These are phyloP conservation scores for Pomatostomus ruficeps DNA, from an alignment of 2,113 vertebrate species.

Conservation along the genomic window DNA sequence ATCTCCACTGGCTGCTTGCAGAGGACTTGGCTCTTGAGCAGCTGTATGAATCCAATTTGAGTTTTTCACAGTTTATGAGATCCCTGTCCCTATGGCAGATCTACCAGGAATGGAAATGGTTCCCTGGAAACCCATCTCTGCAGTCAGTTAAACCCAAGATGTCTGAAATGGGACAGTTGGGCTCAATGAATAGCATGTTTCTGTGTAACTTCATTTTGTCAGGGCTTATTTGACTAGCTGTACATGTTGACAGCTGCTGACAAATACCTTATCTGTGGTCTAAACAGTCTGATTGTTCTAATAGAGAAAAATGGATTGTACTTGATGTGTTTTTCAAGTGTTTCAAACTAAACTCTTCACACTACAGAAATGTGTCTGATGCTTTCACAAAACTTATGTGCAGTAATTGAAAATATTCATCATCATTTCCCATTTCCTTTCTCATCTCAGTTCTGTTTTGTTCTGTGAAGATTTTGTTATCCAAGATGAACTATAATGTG, in stretches of 20 bases:
- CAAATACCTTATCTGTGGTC: constrained; percentile 4
- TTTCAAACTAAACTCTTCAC: neutral
- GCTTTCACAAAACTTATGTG: neutral
- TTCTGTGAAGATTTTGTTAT: neutral
- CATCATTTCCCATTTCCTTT: neutral
- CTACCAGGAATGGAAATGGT: neutral
- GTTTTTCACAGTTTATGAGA: neutral
- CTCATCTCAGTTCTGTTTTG: neutral
- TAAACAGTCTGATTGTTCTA: neutral
- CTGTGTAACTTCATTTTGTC: constrained; percentile 19
- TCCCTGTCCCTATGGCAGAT: neutral
- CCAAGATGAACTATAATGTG: neutral
- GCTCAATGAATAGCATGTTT: neutral
- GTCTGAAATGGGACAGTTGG: neutral
- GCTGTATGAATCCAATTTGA: neutral
- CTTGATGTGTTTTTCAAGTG: neutral
- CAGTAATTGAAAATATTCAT: neutral
- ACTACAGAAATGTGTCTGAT: neutral
- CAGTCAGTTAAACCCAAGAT: neutral
- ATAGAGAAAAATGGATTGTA: neutral
- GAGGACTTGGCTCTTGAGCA: neutral
- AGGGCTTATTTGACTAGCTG: neutral
- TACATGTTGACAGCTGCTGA: neutral
- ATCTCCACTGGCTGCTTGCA: neutral
- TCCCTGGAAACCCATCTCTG: neutral